These are phyloP conservation scores for Tylochromis polylepis DNA, from an alignment of 2,113 vertebrate species.

Conservation along the genomic window DNA sequence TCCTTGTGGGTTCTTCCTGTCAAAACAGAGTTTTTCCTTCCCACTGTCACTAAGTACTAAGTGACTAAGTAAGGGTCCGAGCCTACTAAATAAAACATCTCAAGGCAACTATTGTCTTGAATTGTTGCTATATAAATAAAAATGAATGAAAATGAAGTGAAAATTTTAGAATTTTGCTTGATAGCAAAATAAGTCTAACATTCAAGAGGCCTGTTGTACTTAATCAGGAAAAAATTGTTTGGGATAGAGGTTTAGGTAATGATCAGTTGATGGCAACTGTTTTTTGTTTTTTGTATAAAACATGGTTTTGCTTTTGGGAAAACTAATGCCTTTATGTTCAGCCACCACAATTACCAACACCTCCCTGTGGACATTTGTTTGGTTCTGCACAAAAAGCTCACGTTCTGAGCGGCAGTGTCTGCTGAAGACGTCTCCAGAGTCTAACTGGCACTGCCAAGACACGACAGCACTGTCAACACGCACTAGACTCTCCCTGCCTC, in stretches of 20 bases:
- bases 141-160: not conserved
- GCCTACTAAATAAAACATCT: not conserved
- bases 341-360: not conserved
- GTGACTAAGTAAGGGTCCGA: not conserved
- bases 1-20: not conserved
- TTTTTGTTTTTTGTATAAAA: not conserved
- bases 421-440: constrained; percentile 52
- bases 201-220: not conserved
- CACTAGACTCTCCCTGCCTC: constrained; percentile 28
- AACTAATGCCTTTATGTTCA: not conserved
- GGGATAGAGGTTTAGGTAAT: not conserved
- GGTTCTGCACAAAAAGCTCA: constrained; percentile 21
- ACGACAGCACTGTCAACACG: constrained; percentile 39
- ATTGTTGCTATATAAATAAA: not conserved
- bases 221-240: no score
- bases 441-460: constrained; percentile 51
- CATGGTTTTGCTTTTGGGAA: not conserved
- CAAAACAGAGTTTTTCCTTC: not conserved
- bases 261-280: not conserved
- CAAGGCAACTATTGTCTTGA: not conserved
- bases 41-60: not conserved
- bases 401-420: constrained; percentile 25
- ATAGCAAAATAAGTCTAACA: not conserved
- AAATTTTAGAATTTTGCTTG: not conserved
- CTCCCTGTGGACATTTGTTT: not conserved